These are phyloP conservation scores for Aplodontia rufa DNA, from an alignment of 2,113 vertebrate species.

Conservation along the genomic window DNA sequence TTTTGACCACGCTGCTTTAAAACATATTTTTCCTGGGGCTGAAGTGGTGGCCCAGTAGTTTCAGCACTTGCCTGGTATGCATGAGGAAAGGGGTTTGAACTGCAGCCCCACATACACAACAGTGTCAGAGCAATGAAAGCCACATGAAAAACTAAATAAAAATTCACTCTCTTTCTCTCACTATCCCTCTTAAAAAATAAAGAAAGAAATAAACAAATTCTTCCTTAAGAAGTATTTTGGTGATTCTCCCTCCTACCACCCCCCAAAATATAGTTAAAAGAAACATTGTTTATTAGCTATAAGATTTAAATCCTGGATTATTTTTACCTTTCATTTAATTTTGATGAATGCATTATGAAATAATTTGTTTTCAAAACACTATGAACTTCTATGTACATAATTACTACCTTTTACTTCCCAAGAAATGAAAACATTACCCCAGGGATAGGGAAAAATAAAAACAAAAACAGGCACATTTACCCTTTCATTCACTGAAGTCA, in stretches of 20 bases:
- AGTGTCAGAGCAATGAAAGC: no score
- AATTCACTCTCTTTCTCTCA: no score
- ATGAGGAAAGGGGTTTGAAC: no score
- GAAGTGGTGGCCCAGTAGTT: no score
- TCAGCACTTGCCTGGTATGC: no score
- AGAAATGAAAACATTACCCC: neutral
- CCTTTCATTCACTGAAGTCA: neutral
- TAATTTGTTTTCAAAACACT: conserved; percentile 46
- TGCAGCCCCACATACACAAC: no score
- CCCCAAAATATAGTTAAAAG: neutral
- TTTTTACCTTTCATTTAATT: conserved; percentile 15
- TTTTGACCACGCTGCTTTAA: neutral
- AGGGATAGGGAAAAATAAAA: neutral
- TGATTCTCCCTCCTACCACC: neutral
- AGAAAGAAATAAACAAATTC: conserved; percentile 53
- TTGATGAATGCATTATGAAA: neutral
- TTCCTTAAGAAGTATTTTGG: neutral
- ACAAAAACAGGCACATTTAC: neutral
- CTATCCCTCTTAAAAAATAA: no score
- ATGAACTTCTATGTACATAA: neutral
- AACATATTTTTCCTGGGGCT: conserved; percentile 59
- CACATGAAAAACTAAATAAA: no score
- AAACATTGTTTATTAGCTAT: neutral
- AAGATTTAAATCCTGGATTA: neutral
- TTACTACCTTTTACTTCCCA: neutral